Percentiles rank a stretch among this genome's conserved stretches.
phyloP scores from a whole-genome alignment of 2,888 invertebrate genomes.

The Ornithoptera alexandrae region DNA sequence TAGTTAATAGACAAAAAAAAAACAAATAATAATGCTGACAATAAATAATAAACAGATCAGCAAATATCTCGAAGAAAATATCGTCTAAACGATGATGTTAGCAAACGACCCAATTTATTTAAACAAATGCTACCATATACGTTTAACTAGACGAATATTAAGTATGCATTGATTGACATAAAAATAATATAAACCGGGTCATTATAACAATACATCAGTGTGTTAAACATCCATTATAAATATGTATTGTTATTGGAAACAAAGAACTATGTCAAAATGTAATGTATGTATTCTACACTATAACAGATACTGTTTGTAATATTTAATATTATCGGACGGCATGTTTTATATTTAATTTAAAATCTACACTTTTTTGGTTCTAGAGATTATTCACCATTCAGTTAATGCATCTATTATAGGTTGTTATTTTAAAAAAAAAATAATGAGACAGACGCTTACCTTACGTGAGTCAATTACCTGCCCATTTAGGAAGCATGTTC shows the following conservation, averaged over 20 bases:
- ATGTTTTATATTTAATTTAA: too few relatives aligned
- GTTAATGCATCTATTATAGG: background rate
- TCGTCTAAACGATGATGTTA: conserved; percentile 9
- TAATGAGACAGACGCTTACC: background rate
- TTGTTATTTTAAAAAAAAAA: background rate
- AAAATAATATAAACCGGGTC: conserved; percentile 10
- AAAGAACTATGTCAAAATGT: conserved; percentile 6
- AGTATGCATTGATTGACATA: conserved; percentile 11
- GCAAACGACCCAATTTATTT: conserved; percentile 1
- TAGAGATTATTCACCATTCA: background rate
- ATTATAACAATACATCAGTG: conserved; percentile 6
- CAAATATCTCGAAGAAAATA: background rate
- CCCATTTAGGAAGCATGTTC: conserved; percentile 44
- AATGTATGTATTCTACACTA: too few relatives aligned
- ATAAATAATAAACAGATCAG: background rate
- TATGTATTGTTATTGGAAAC: conserved; percentile 20
- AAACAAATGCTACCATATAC: background rate
- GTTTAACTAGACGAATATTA: conserved; percentile 2
- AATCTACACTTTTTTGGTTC: too few relatives aligned
- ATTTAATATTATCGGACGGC: too few relatives aligned
- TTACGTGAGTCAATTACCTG: conserved; percentile 44
- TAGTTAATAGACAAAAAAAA: conserved; percentile 4
- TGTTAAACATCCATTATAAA: conserved; percentile 14
- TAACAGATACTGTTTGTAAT: too few relatives aligned
- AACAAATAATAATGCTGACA: background rate